These are phyloP conservation scores for Steatornis caripensis DNA, from an alignment of 2,113 vertebrate species.

Conservation along the genomic window DNA sequence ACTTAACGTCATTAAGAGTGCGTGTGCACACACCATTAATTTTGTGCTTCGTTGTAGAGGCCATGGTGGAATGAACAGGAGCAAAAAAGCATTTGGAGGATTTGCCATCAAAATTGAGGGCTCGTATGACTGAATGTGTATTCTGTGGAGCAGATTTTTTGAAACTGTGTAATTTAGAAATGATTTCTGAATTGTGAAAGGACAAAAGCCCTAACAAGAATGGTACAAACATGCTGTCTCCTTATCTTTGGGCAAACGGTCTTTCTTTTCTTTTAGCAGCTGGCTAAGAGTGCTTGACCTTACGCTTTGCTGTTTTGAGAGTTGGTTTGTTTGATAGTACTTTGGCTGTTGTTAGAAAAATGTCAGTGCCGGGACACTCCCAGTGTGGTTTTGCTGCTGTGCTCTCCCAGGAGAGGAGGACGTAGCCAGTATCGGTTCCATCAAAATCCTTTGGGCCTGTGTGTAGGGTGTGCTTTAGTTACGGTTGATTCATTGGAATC, in stretches of 20 bases:
- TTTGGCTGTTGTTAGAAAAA: background rate
- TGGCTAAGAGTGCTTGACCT: background rate
- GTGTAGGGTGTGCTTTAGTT: background rate
- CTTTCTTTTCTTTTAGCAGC: background rate
- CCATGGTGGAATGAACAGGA: background rate
- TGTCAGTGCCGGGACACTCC: background rate
- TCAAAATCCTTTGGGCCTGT: background rate
- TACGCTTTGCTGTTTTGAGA: background rate
- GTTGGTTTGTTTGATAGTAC: background rate
- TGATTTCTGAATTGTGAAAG: background rate
- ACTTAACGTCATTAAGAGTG: background rate
- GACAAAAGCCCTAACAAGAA: background rate
- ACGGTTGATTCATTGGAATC: background rate
- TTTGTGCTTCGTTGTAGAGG: background rate
- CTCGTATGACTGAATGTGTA: accelerated
- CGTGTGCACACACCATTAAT: background rate
- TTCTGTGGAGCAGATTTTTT: background rate
- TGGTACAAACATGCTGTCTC: background rate
- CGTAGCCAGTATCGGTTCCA: accelerated
- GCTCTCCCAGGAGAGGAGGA: background rate
- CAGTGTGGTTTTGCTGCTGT: background rate
- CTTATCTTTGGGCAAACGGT: background rate
- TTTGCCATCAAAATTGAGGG: background rate
- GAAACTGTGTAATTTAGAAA: background rate
- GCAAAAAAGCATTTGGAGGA: background rate